These are phyloP conservation scores for Osmoderma eremita DNA, from an alignment of 2,888 invertebrate species.

Conservation along the genomic window DNA sequence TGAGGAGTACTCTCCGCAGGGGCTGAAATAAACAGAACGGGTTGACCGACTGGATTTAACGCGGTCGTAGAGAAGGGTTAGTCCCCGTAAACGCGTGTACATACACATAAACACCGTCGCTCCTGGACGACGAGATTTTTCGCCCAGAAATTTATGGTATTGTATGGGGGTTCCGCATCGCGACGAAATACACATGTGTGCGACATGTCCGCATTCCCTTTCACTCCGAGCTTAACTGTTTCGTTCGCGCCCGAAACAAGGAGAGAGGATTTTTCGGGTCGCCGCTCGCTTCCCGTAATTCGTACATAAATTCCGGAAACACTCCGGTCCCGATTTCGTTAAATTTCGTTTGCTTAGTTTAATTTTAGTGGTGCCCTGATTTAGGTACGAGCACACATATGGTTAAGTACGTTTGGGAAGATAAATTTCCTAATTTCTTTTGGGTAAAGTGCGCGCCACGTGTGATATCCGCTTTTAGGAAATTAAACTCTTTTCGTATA, in stretches of 20 bases:
- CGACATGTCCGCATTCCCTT: slow-evolving; percentile 16
- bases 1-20: slow-evolving; percentile 18
- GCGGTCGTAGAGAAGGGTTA: slow-evolving; percentile 39
- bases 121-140: slow-evolving; percentile 34
- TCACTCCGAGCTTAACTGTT: slow-evolving; percentile 6
- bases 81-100: slow-evolving; percentile 37
- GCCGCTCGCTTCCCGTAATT: slow-evolving; percentile 12
- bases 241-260: not conserved
- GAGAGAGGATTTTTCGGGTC: slow-evolving; percentile 24
- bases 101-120: slow-evolving; percentile 34
- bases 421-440: slow-evolving; percentile 27
- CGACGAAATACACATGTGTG: slow-evolving; percentile 14
- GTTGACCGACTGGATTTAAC: slow-evolving; percentile 37
- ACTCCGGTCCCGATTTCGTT: slow-evolving; percentile 32
- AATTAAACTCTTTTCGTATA: not conserved
- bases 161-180: slow-evolving; percentile 10
- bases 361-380: slow-evolving; percentile 38
- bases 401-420: slow-evolving; percentile 17
- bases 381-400: slow-evolving; percentile 27
- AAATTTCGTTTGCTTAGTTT: slow-evolving; percentile 36
- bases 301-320: slow-evolving; percentile 34
- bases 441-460: not conserved
- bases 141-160: slow-evolving; percentile 35
- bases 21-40: slow-evolving; percentile 22
- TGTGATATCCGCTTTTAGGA: slow-evolving; percentile 5